phyloP scores from a whole-genome alignment of 2,113 vertebrate genomes.

The Laterallus jamaicensis region DNA sequence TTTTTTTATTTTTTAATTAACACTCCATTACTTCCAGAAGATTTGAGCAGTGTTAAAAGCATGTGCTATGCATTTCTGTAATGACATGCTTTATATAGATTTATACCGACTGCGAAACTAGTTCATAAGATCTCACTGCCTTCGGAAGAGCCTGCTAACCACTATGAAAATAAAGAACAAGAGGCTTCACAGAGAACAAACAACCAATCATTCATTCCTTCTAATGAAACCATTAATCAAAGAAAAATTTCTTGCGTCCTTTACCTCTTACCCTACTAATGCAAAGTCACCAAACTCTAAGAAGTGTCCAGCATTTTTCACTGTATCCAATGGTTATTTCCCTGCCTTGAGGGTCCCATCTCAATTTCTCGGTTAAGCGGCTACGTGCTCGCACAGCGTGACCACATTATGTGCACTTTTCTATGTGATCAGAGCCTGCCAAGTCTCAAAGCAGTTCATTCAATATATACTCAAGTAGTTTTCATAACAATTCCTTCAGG shows the following conservation, averaged over 20 bases:
- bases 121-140: not conserved
- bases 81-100: not conserved
- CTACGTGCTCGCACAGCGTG: not conserved
- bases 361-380: not conserved
- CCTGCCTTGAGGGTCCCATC: not conserved
- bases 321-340: not conserved
- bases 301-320: not conserved
- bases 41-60: not conserved
- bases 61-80: not conserved
- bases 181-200: not conserved
- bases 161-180: not conserved
- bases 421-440: not conserved
- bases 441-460: slow-evolving; percentile 4
- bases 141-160: not conserved
- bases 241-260: not conserved
- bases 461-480: slow-evolving; percentile 2
- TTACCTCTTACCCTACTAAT: not conserved
- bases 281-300: not conserved
- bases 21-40: not conserved
- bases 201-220: not conserved
- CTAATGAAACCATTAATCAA: not conserved
- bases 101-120: not conserved
- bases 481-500: not conserved
- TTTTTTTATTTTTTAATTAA: not conserved
- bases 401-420: not conserved